phyloP scores from a whole-genome alignment of 2,888 invertebrate species.

The Leptopterna dolabrata region DNA sequence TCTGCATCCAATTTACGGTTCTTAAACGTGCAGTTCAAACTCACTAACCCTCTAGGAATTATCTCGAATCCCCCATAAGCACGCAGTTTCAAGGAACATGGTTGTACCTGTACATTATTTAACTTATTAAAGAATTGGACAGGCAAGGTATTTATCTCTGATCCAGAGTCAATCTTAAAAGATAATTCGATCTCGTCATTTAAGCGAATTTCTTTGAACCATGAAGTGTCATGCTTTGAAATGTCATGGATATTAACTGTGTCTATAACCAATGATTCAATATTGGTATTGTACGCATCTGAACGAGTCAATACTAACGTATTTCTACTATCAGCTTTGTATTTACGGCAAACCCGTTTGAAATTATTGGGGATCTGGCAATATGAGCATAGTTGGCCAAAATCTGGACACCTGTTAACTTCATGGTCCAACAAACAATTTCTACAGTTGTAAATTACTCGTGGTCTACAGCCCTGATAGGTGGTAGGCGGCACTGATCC shows the following conservation, averaged over 20 bases:
- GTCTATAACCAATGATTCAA: background rate
- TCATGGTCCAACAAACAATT: background rate
- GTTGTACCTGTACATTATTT: background rate
- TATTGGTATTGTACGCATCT: background rate
- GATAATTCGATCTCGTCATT: background rate
- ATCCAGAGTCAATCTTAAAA: background rate
- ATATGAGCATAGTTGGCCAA: background rate
- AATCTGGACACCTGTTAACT: background rate
- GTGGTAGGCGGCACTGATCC: background rate
- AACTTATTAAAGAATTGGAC: background rate
- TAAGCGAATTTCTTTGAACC: background rate
- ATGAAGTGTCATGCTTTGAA: background rate
- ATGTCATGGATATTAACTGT: background rate
- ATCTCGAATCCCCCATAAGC: constrained; percentile 42
- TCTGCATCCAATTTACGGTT: background rate
- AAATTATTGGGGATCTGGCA: constrained; percentile 6
- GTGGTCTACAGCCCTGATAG: background rate
- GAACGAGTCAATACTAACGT: background rate
- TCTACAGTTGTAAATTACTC: background rate
- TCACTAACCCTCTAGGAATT: background rate
- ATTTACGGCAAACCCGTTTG: background rate
- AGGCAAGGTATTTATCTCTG: constrained; percentile 24
- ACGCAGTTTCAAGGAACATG: background rate
- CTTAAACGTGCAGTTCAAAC: background rate
- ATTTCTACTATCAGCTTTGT: background rate